These are phyloP conservation scores for Sceloporus undulatus DNA, from an alignment of 2,113 vertebrate genomes.

Conservation along the genomic window DNA sequence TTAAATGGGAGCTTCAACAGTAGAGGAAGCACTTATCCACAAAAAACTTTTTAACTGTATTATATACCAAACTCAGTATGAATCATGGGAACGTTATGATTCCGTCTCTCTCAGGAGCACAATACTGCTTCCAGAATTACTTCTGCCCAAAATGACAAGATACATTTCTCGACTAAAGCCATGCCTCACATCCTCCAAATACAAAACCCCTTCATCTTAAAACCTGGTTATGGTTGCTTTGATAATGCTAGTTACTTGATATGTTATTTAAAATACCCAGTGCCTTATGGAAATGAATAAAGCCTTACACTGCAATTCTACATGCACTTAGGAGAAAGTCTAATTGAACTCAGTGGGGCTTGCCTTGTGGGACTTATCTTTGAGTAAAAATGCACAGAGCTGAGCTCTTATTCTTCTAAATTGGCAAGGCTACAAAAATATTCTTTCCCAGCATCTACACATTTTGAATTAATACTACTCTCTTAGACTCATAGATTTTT, in stretches of 20 bases:
- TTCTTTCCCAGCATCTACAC: too few relatives aligned
- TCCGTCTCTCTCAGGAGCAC: background rate
- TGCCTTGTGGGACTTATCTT: background rate
- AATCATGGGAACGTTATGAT: conserved; percentile 11
- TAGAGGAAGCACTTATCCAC: background rate
- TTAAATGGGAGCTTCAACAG: conserved; percentile 3
- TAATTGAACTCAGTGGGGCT: background rate
- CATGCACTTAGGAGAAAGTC: background rate
- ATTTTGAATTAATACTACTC: background rate
- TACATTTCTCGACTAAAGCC: background rate
- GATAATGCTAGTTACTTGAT: background rate
- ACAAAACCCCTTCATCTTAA: background rate
- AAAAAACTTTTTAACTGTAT: conserved; percentile 10
- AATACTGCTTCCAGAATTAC: conserved; percentile 10
- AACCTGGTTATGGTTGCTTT: conserved; percentile 19
- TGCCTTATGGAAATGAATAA: background rate
- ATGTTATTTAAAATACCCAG: background rate
- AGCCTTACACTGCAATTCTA: background rate
- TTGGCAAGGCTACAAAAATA: background rate
- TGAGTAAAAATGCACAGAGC: background rate
- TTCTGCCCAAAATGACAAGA: conserved; percentile 5
- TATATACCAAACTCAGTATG: background rate
- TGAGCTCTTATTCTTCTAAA: background rate
- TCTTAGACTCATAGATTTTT: conserved; percentile 8
- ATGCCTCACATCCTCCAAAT: background rate